Base-by-base conservation (phyloP, 2,113 vertebrate species). In the Phyllopteryx taeniolatus region DNA sequence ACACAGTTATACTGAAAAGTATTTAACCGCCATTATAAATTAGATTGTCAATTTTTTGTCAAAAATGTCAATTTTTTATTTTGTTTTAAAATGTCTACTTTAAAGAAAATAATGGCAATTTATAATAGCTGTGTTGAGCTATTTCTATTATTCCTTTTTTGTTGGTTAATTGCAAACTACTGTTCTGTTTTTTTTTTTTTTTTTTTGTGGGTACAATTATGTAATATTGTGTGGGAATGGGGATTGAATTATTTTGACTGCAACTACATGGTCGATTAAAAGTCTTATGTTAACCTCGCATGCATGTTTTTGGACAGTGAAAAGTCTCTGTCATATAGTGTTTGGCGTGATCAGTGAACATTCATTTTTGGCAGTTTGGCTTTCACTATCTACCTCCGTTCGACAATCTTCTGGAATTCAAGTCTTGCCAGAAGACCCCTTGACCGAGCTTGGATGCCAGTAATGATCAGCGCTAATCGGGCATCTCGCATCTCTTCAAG, bases 401-500 rank as follows among this genome's bases (percentile, higher is more conserved):
- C 94, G 72, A 95, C 83, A 68, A 96, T 93, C 84, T 96, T 96
- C 86, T 93, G 94, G 86, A 94, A 95, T 83, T 97, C 95, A 35
- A 94, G 75, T 84, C 95, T 94, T 82, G 94, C 92, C 8, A 97
- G 92, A 47, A 93, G 88, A 0, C 95, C 95, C 4, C 95, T 90
- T 7, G 93, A 93, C 42, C 91, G 92, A 0, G 95, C 89, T 83
- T 97, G 95, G 75, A 95, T 93, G 19, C 94, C 92, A 1, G 94
- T 95, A 70, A 97, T 92, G 81, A 96, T 95, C 1, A 93, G 89
- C 43, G 95, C 87, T 1, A 96, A 85, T n/a, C 93, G 89, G 31
- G 96, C 95, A 0, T 97, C 95, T 2, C 95, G 81, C 95, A 96
- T 94, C 83, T 97, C 96, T 74, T 96, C 95, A 64, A 96, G 87